Evolutionary conservation across 1,140 invertebrate species (phyloP), one percentile per base, ranked within the genome.

Genomic region (Lysiphlebus fabarum): DNA sequence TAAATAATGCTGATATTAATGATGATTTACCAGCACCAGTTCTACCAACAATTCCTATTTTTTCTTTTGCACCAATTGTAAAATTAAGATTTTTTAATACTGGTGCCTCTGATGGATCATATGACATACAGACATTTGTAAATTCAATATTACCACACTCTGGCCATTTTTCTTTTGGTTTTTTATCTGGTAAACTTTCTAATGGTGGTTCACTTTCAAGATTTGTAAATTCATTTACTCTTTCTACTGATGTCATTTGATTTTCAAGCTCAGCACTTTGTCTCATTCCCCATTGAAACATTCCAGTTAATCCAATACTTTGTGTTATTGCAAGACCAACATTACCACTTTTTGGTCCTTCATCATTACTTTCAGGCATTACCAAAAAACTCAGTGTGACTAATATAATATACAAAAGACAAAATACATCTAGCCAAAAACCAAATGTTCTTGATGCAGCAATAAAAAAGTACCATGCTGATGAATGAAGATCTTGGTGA

Each of bases 161-260:
- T 0, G 92, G 92, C 92, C 92, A 92, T 8, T 77, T 75, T 7
- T 82, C 73, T 34, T 83, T 81, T 36, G 87, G 89, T 66, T 87
- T 86, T 66, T 86, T 85, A 5, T 84, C 83, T 0, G 82, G 78
- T 14, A 70, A 70, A 17, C 86, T 85, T 58, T 87, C 82, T 2
- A 88, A 71, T 3, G 86, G 80, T 4, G 84, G 84, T 74, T 94
- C 92, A 33, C 85, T 83, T 37, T 75, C 36, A 71, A 90, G 61
- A 74, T 83, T 67, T 71, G 74, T 87, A 71, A 92, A 95, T 71
- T 95, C 89, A 0, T 91, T 66, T 1, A 94, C 83, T 37, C 92
- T 80, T 72, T 95, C 92, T 1, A 95, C 90, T n/a, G 86, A 91
- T 1, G 90, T 93, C 90, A 95, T 93, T 73, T 94, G 86, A 69